A percentile compares a stretch with the other conserved stretches of the same genome.
phyloP scores from a whole-genome alignment of 2,797 vertebrate genomes.

The Sitta carolinensis region DNA sequence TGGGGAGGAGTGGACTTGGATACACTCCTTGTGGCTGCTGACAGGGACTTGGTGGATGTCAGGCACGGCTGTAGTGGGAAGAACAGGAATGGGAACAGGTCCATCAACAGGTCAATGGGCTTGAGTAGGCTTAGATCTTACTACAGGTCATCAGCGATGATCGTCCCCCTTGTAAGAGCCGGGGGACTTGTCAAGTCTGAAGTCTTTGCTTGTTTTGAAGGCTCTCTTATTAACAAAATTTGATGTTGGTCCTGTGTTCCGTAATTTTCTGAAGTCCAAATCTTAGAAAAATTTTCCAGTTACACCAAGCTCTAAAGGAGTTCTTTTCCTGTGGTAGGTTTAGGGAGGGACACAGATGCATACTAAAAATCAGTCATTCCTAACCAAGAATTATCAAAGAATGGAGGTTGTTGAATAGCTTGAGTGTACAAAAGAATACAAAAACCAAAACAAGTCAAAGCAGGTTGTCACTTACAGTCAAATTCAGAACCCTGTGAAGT shows the following conservation, averaged over 20 bases:
- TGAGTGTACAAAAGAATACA: not conserved
- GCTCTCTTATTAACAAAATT: not conserved
- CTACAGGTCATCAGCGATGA: not conserved
- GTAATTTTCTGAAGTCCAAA: not conserved
- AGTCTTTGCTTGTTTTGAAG: not conserved
- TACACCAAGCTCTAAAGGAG: not conserved
- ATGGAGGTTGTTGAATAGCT: not conserved
- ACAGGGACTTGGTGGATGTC: fast-evolving
- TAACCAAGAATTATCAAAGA: not conserved
- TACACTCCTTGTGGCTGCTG: too few relatives aligned
- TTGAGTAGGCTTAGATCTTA: not conserved
- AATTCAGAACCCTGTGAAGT: not conserved
- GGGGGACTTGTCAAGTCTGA: not conserved
- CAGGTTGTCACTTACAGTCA: not conserved
- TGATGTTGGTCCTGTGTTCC: fast-evolving
- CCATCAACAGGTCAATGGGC: not conserved
- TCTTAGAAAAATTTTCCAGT: not conserved
- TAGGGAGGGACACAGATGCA: not conserved
- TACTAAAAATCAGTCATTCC: not conserved
- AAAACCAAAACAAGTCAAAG: not conserved
- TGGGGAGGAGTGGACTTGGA: too few relatives aligned
- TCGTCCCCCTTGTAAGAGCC: fast-evolving
- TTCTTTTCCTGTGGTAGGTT: not conserved
- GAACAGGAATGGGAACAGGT: not conserved
- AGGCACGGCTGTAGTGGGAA: not conserved